Conservation (phyloP, 2,888 invertebrate species). For the Hypomecis punctinalis region DNA sequence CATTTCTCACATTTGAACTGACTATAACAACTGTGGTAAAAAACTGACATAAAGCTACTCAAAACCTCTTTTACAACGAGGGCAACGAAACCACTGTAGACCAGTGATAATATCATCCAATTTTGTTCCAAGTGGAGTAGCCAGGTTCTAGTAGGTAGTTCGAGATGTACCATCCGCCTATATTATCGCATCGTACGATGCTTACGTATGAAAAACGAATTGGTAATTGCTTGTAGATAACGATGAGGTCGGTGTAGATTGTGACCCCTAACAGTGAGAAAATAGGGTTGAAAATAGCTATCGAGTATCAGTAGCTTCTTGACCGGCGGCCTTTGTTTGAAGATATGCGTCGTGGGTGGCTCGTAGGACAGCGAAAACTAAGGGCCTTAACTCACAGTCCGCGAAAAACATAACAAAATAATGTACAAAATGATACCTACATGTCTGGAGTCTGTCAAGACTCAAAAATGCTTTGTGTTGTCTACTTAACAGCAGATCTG, state of each 20-base stretch:
- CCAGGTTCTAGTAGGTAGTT: not conserved
- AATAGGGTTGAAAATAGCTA: constrained; percentile 7
- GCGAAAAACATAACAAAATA: too few species aligned
- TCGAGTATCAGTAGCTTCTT: constrained; percentile 3
- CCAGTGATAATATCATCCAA: too few species aligned
- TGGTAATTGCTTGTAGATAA: not conserved
- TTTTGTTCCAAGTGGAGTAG: too few species aligned
- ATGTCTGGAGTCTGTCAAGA: not conserved
- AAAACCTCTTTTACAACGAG: too few species aligned
- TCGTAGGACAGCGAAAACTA: constrained; percentile 6
- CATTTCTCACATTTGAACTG: too few species aligned
- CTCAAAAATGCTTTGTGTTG: too few species aligned
- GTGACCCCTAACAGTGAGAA: not conserved
- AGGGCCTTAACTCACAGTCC: too few species aligned
- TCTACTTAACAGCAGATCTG: too few species aligned
- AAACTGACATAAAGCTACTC: too few species aligned
- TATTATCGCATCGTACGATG: constrained; percentile 17
- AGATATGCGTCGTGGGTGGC: constrained; percentile 63
- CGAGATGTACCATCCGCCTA: not conserved
- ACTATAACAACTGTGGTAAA: too few species aligned
- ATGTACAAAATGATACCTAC: not conserved
- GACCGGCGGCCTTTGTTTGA: constrained; percentile 49
- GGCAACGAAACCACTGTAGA: too few species aligned
- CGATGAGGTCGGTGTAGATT: not conserved
- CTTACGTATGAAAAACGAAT: constrained; percentile 14